phyloP scores from a whole-genome alignment of 1,140 invertebrate species.

The Ericerus pela region DNA sequence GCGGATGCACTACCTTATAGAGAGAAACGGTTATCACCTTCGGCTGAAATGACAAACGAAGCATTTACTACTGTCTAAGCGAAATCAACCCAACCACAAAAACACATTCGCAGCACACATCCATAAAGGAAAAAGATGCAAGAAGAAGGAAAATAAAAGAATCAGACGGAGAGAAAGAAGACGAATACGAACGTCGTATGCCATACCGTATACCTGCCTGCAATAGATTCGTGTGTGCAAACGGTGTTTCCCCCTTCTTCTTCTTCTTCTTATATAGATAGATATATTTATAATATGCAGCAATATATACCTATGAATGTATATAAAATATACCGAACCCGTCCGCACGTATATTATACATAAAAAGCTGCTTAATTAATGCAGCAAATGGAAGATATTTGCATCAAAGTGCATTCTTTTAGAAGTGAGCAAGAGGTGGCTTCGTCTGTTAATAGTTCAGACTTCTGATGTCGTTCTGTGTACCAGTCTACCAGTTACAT shows the following conservation, averaged over 20 bases:
- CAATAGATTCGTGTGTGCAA: neutral
- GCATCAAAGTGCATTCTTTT: slow-evolving; percentile 10
- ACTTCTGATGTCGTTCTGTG: slow-evolving; percentile 5
- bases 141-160: too few species aligned
- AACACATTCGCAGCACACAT: neutral
- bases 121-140: neutral
- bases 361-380: slow-evolving; percentile 6
- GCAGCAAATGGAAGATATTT: slow-evolving; percentile 7
- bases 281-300: too few species aligned
- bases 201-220: neutral
- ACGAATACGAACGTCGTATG: too few species aligned
- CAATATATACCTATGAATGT: too few species aligned
- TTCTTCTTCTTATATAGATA: neutral
- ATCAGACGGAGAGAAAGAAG: too few species aligned
- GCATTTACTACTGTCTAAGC: neutral
- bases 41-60: neutral
- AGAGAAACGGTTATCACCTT: neutral
- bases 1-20: slow-evolving; percentile 1
- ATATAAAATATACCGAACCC: too few species aligned
- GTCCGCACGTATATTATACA: neutral
- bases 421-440: slow-evolving; percentile 9
- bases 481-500: slow-evolving; percentile 12
- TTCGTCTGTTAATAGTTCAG: slow-evolving; percentile 10
- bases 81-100: neutral
- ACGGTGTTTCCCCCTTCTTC: neutral